Conservation (phyloP, 2,888 invertebrate species). For the Melieria omissa region DNA sequence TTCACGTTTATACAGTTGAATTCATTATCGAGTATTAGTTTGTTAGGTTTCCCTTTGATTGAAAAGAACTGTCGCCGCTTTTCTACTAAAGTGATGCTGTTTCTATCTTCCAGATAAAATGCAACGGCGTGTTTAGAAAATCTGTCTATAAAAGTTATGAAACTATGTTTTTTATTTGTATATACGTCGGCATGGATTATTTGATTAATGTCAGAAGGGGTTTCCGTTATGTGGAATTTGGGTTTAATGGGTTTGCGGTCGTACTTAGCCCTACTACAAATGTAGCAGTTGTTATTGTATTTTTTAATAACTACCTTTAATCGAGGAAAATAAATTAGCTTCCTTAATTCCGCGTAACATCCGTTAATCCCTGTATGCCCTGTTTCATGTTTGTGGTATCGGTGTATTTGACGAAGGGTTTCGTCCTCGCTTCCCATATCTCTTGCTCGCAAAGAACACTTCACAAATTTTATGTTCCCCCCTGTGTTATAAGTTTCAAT, state of each 20-base stretch:
- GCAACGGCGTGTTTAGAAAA: constrained; percentile 11
- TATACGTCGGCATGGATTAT: neutral
- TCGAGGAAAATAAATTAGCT: too few species aligned
- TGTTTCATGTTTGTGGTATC: constrained; percentile 2
- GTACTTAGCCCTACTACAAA: constrained; percentile 10
- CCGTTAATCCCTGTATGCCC: neutral
- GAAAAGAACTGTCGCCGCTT: constrained; percentile 6
- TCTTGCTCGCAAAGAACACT: neutral
- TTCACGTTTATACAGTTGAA: constrained; percentile 22
- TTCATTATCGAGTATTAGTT: constrained; percentile 10
- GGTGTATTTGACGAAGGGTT: neutral
- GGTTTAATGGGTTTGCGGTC: neutral
- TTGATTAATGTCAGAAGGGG: neutral
- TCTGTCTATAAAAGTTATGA: constrained; percentile 2
- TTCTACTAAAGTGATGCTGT: constrained; percentile 10
- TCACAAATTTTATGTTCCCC: neutral
- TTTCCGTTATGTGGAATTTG: neutral
- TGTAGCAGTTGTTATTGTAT: constrained; percentile 6
- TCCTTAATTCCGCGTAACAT: too few species aligned
- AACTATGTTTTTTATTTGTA: neutral
- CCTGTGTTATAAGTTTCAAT: neutral
- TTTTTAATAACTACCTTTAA: neutral
- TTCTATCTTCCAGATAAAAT: constrained; percentile 7
- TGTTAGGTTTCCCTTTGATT: constrained; percentile 1
- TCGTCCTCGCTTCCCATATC: neutral